Conservation (phyloP, 2,797 vertebrate species). For the Linurgus olivaceus region DNA sequence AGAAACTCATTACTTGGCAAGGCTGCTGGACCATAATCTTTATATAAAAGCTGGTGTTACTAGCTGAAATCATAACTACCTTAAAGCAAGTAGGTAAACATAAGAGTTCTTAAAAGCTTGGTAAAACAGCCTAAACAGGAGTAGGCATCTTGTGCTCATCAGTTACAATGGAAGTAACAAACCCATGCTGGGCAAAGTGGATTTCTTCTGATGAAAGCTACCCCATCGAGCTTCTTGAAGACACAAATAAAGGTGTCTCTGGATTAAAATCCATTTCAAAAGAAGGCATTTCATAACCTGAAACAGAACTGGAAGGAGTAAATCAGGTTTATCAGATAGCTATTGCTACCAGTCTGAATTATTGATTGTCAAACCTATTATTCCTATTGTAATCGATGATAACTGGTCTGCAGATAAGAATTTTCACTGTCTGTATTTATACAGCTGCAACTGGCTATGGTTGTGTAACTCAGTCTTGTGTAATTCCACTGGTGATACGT, state of each 20-base stretch:
- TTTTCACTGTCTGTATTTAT: conserved; percentile 25
- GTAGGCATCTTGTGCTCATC: not conserved
- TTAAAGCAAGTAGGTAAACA: not conserved
- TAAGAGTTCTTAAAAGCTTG: not conserved
- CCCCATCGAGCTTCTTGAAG: not conserved
- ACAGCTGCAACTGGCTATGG: not conserved
- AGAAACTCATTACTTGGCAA: conserved; percentile 27
- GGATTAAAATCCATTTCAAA: not conserved
- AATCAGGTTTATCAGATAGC: not conserved
- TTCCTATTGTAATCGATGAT: not conserved
- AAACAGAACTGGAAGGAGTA: not conserved
- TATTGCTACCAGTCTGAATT: not conserved
- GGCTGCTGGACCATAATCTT: conserved; percentile 15
- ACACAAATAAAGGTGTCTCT: not conserved
- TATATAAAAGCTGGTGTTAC: conserved; percentile 22
- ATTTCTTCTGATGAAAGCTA: not conserved
- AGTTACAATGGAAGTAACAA: not conserved
- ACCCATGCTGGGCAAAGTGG: not conserved
- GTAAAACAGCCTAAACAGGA: not conserved
- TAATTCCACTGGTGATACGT: not conserved
- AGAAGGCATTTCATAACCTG: not conserved
- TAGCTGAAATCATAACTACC: not conserved
- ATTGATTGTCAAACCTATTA: not conserved
- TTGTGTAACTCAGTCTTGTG: not conserved
- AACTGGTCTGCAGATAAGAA: not conserved